These are phyloP conservation scores for Macquaria australasica DNA, from an alignment of 2,113 vertebrate species.

Conservation along the genomic window DNA sequence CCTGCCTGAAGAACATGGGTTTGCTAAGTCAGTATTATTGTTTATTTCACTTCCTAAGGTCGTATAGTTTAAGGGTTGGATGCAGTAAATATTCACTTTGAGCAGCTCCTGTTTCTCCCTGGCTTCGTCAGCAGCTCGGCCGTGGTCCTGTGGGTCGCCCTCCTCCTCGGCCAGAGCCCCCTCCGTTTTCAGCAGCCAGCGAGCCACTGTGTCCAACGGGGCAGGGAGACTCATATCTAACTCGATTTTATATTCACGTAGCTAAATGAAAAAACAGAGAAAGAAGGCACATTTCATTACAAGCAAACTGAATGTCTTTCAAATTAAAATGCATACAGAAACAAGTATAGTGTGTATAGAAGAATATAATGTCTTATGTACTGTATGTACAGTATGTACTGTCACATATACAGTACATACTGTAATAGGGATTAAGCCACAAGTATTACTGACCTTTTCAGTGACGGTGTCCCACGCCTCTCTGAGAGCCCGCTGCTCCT, in stretches of 20 bases:
- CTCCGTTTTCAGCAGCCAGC: constrained; percentile 90
- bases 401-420: too few species aligned
- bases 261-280: constrained; percentile 72
- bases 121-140: constrained; percentile 80
- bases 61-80: background rate
- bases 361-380: too few species aligned
- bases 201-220: constrained; percentile 84
- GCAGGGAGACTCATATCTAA: constrained; percentile 88
- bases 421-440: too few species aligned
- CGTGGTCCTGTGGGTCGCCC: constrained; percentile 82
- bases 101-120: constrained; percentile 86
- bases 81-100: constrained; percentile 83
- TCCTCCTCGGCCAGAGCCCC: constrained; percentile 82
- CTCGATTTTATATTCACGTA: constrained; percentile 85
- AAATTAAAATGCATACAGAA: too few species aligned
- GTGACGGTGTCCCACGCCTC: constrained; percentile 86
- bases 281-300: background rate
- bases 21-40: background rate
- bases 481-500: constrained; percentile 84
- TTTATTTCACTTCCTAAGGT: background rate
- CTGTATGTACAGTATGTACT: too few species aligned
- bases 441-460: constrained; percentile 84
- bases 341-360: too few species aligned
- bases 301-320: background rate
- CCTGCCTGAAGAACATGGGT: background rate